Base-by-base conservation (phyloP, 2,888 invertebrate genomes). In the Abrostola tripartita region DNA sequence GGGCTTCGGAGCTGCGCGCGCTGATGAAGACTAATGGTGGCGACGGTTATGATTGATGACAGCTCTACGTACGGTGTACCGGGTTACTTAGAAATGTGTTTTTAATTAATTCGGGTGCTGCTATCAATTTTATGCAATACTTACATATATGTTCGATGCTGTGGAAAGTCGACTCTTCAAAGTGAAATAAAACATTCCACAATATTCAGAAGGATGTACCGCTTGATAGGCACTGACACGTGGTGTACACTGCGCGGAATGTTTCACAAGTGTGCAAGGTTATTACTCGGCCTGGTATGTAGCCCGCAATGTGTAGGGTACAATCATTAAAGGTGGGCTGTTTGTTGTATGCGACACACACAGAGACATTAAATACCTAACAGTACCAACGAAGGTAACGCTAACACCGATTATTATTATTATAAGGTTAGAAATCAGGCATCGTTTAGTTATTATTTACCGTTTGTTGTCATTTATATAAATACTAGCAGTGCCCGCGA, bases 1-100 rank as follows among this genome's bases (percentile, higher is more conserved):
- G 12, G 59, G 59, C 42, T 61, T 62, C 24, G 62, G 61, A 65
- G 49, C 47, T 62, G 56, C 65, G 64, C 12, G 40, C 59, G 57
- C 63, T 63, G 75, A 78, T 80, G 74, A 65, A 78, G 78, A 80
- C 54, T 74, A 78, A 78, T 63, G 78, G 64, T 61, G 54, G 47
- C 61, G 49, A 52, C 50, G 47, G 11, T 50, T 66, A 64, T 78
- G 78, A 80, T 74, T 71, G 71, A 78, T 78, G 61, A 38, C 51
- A 44, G 47, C 36, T 5, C 60, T 11, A 41, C 37, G 8, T 51
- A 55, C 40, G 44, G 14, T 42, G 40, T 47, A 49, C 50, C 38
- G 10, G 58, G 52, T 61, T 24, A 71, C 44, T 58, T 65, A 56
- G 35, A 64, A 52, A 65, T 58, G 58, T 50, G 51, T 54, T 61